phyloP scores from a whole-genome alignment of 2,888 invertebrate genomes.

The Tinea semifulvella region DNA sequence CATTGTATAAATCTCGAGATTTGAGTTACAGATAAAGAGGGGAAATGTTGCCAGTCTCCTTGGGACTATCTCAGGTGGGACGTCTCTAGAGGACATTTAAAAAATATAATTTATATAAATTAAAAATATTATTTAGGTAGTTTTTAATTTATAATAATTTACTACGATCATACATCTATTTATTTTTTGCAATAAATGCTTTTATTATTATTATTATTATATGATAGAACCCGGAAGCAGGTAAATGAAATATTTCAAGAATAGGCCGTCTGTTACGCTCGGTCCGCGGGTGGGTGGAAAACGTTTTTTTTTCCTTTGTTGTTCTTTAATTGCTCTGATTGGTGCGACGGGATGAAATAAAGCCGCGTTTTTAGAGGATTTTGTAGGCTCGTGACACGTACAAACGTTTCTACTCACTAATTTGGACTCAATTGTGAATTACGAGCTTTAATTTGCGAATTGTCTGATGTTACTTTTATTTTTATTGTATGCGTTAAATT shows the following conservation, averaged over 20 bases:
- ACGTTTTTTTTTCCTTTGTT: slow-evolving; percentile 38
- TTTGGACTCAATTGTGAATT: slow-evolving; percentile 35
- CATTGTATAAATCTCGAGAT: too few species aligned
- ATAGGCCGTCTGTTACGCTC: not conserved
- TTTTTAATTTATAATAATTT: too few species aligned
- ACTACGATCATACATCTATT: too few species aligned
- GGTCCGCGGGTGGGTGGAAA: slow-evolving; percentile 22
- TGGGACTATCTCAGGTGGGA: too few species aligned
- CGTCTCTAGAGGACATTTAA: too few species aligned
- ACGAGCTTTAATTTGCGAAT: slow-evolving; percentile 5
- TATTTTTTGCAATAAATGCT: too few species aligned
- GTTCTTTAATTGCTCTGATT: slow-evolving; percentile 55
- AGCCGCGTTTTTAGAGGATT: slow-evolving; percentile 39
- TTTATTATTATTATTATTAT: too few species aligned
- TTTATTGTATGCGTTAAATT: slow-evolving; percentile 1
- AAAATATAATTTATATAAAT: too few species aligned
- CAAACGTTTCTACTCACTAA: slow-evolving; percentile 36
- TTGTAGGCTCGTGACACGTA: slow-evolving; percentile 32
- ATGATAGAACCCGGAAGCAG: too few species aligned
- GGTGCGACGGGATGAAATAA: slow-evolving; percentile 47
- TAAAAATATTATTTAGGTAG: too few species aligned
- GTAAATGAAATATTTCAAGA: not conserved
- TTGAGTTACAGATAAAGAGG: too few species aligned
- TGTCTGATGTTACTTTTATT: not conserved
- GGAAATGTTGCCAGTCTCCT: too few species aligned